Evolutionary conservation across 2,888 invertebrate genomes (phyloP), one percentile per base, ranked within the genome.

Genomic region (Pristionchus entomophagus): DNA sequence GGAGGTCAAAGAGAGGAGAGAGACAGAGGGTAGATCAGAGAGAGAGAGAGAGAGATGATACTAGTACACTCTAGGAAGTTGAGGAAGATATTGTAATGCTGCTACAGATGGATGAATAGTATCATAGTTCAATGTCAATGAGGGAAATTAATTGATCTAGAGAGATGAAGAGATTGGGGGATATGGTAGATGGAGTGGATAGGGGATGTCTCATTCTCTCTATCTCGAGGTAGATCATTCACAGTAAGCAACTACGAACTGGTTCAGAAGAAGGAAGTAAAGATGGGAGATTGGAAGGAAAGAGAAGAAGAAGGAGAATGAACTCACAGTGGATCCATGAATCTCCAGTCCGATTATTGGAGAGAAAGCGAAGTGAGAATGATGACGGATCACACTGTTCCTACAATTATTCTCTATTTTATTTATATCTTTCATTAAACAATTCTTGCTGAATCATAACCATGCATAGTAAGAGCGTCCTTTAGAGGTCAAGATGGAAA

Each of bases 281-380:
- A 69, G 22, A 41, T 19, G 35, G 69, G 14, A 69, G 69, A 41
- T 69, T n/a, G n/a, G 29, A 65, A 29, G 35, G 65, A n/a, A 32
- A 5, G 32, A 65, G 19, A 17, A 6, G 56, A 56, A 56, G 56
- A 56, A 35, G 35, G 65, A 35, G 35, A 22, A 38, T 17, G 17
- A 69, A 69, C 69, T 69, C n/a, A 69, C 69, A 22, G 22, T 19
- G 2, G 29, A 32, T 14, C 78, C 45, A 51, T 49, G 3, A 19
- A 78, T 45, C 12, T 78, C 78, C 49, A 78, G 14, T 78, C 78
- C 78, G 26, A 78, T 78, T 12, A 78, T 51, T 14, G 78, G 78
- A 19, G 45, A 45, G 51, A 78, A 78, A 0, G 78, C 78, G 51
- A 45, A 51, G n/a, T 45, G 51, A 51, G 49, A 78, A 49, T 78